Conservation (phyloP, 2,113 vertebrate genomes). For the Alouatta palliata region DNA sequence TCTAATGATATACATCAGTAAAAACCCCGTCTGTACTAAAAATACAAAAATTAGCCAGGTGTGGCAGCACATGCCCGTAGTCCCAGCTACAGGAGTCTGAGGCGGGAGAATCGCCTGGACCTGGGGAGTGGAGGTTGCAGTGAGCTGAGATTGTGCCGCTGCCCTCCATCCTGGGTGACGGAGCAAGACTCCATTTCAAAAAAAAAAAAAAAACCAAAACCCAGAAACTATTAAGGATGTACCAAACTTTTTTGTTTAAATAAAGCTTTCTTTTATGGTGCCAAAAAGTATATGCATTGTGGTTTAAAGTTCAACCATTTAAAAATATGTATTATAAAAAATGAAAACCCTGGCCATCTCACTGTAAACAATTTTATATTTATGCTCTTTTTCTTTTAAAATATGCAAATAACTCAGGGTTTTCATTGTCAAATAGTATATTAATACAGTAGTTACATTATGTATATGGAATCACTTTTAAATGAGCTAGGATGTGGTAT, state of each 20-base stretch:
- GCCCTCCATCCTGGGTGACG: no score
- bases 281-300: conserved; percentile 16
- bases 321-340: conserved; percentile 27
- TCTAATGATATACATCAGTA: no score
- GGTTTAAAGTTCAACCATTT: conserved; percentile 32
- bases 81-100: no score
- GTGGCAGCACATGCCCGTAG: neutral
- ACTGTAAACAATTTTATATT: neutral
- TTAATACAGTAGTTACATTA: neutral
- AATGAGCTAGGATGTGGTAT: neutral
- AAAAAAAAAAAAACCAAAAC: neutral
- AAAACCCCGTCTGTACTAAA: neutral
- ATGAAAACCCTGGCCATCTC: conserved; percentile 3
- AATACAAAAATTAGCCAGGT: neutral
- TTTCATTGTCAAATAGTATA: neutral
- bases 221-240: neutral
- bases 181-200: no score
- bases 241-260: neutral
- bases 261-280: neutral
- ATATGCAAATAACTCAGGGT: neutral
- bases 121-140: no score
- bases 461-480: conserved; percentile 27
- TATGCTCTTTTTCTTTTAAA: neutral
- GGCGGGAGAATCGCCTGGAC: no score
- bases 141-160: no score